Conservation (phyloP, 2,113 vertebrate genomes). For the Dryoscopus gambensis region DNA sequence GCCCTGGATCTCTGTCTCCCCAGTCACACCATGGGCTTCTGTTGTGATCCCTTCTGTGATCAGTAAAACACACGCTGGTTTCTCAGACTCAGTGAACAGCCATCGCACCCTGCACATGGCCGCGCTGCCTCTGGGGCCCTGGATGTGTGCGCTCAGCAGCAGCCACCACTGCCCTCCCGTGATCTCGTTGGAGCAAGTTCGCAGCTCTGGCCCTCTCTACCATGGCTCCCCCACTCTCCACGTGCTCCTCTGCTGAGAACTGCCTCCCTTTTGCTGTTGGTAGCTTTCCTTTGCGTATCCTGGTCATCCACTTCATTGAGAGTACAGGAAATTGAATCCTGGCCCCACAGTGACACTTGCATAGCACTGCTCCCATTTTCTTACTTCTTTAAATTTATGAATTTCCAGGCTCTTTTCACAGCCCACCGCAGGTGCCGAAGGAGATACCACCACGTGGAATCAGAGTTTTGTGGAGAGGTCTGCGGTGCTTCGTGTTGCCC, state of each 20-base stretch:
- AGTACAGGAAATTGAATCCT: not conserved
- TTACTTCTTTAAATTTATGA: not conserved
- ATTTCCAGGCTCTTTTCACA: not conserved
- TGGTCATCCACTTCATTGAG: not conserved
- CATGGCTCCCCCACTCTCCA: not conserved
- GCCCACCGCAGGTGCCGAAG: not conserved
- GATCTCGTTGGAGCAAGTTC: not conserved
- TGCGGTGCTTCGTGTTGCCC: fast-evolving
- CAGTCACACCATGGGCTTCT: not conserved
- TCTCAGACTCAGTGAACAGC: not conserved
- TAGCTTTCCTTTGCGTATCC: not conserved
- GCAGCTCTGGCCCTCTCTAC: not conserved
- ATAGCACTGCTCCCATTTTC: not conserved
- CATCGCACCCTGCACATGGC: fast-evolving
- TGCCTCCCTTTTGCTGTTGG: not conserved
- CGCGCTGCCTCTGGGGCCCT: fast-evolving
- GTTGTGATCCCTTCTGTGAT: not conserved
- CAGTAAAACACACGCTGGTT: not conserved
- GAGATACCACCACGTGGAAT: not conserved
- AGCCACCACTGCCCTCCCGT: fast-evolving
- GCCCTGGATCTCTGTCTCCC: too few relatives aligned
- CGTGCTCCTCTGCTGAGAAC: not conserved
- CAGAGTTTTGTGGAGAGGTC: not conserved
- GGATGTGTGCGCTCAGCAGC: fast-evolving
- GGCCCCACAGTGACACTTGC: not conserved